Conservation (phyloP, 2,888 invertebrate genomes). For the Caenorhabditis sp. region DNA sequence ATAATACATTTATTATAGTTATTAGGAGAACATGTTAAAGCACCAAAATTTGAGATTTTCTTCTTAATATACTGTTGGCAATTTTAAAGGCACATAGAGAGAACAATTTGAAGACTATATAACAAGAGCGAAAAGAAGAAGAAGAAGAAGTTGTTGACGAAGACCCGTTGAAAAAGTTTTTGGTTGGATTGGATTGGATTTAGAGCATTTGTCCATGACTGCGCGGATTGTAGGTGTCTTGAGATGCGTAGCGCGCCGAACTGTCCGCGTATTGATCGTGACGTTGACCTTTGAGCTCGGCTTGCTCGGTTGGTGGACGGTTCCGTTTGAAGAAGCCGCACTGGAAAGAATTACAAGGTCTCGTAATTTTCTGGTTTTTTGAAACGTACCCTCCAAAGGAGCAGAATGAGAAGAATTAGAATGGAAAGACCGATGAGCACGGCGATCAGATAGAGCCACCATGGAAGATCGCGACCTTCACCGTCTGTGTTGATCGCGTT, state of each 20-base stretch:
- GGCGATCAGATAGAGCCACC: constrained; percentile 69
- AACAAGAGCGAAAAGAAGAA: too few species aligned
- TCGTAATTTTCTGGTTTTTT: constrained; percentile 5
- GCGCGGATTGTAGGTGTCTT: constrained; percentile 53
- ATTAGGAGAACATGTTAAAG: neutral
- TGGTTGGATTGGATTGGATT: neutral
- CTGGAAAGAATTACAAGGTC: constrained; percentile 50
- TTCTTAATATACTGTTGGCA: constrained; percentile 1
- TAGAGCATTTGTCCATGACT: constrained; percentile 59
- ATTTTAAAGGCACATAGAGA: constrained; percentile 34
- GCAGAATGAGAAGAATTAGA: constrained; percentile 64
- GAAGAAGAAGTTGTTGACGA: neutral
- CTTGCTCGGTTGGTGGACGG: constrained; percentile 67
- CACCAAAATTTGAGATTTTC: neutral
- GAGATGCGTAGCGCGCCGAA: constrained; percentile 56
- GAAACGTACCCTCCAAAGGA: constrained; percentile 66
- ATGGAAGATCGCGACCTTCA: constrained; percentile 59
- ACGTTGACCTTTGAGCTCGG: constrained; percentile 48
- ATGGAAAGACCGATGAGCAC: constrained; percentile 68
- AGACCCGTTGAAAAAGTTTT: neutral
- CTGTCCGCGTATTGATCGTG: constrained; percentile 62
- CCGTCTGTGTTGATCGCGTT: constrained; percentile 61
- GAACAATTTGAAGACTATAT: neutral
- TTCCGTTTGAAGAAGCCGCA: constrained; percentile 71
- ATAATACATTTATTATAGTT: neutral